phyloP scores from a whole-genome alignment of 2,113 vertebrate genomes.

The Semnopithecus entellus region DNA sequence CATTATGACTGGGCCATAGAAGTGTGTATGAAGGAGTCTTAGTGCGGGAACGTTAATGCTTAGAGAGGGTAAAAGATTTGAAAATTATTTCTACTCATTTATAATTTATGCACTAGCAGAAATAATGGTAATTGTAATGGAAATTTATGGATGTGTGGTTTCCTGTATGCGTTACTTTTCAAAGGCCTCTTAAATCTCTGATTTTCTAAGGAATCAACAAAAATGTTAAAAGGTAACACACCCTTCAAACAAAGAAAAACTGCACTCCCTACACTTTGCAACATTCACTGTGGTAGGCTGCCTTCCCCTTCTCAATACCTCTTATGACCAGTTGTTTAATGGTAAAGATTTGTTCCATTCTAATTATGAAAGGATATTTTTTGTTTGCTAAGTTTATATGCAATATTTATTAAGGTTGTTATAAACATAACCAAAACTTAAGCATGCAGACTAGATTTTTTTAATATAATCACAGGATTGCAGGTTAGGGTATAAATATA shows the following conservation, averaged over 20 bases:
- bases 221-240: not conserved
- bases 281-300: not conserved
- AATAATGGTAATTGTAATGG: not conserved
- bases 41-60: not conserved
- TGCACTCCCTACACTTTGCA: not conserved
- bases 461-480: not conserved
- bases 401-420: not conserved
- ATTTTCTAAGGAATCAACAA: not conserved
- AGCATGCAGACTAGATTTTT: not conserved
- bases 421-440: not conserved
- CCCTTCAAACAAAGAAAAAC: not conserved
- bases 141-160: not conserved
- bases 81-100: not conserved
- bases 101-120: not conserved
- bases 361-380: not conserved
- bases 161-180: not conserved
- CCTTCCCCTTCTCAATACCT: not conserved
- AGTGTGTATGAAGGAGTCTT: not conserved
- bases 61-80: not conserved
- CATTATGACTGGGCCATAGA: not conserved
- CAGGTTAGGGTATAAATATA: not conserved
- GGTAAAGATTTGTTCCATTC: not conserved
- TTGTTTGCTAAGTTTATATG: constrained; percentile 8
- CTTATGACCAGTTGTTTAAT: not conserved
- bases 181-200: not conserved